Percentiles rank a stretch among this genome's conserved stretches.
phyloP scores from a whole-genome alignment of 30 jellyfish, hydroid and myxozoan species.

The Rhopilema esculentum region DNA sequence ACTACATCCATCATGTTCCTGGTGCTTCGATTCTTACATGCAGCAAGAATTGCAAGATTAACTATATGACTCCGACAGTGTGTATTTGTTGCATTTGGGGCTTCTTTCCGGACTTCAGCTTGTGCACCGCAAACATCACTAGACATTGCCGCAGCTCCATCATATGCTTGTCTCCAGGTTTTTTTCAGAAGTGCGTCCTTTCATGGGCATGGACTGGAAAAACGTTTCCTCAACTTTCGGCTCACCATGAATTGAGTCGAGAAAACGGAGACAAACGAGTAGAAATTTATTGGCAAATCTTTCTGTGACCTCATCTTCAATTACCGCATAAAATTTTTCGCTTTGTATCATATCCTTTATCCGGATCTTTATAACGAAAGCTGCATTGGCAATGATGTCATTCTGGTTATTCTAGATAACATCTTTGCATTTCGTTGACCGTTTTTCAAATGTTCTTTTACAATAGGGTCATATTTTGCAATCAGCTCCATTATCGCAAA shows the following conservation, averaged over 20 bases:
- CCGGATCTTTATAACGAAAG: slow-evolving; percentile 43
- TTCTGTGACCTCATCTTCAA: slow-evolving; percentile 67
- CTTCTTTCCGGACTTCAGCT: slow-evolving; percentile 43
- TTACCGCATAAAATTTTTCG: slow-evolving; percentile 44
- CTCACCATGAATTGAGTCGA: slow-evolving; percentile 34
- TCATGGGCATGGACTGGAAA: slow-evolving; percentile 39
- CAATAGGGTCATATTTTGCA: slow-evolving; percentile 60
- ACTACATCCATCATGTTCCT: slow-evolving; percentile 21
- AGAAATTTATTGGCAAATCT: slow-evolving; percentile 52
- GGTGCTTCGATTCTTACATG: slow-evolving; percentile 50
- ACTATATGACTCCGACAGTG: slow-evolving; percentile 57
- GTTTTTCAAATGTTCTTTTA: slow-evolving; percentile 43
- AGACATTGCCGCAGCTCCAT: slow-evolving; percentile 59
- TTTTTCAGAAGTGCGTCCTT: slow-evolving; percentile 63
- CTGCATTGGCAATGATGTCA: slow-evolving; percentile 62
- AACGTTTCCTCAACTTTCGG: slow-evolving; percentile 56
- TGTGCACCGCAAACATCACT: slow-evolving; percentile 44
- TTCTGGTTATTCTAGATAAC: slow-evolving; percentile 48
- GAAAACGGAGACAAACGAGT: slow-evolving; percentile 54
- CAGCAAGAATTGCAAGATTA: slow-evolving; percentile 48
- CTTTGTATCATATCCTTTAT: slow-evolving; percentile 36
- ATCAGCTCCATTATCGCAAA: slow-evolving; percentile 61
- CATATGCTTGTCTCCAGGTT: slow-evolving; percentile 55
- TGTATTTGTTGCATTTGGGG: slow-evolving; percentile 56
- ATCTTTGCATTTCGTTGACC: slow-evolving; percentile 65